These are phyloP conservation scores for Sinopyrophorus schimmeli DNA, from an alignment of 2,888 invertebrate genomes.

Conservation along the genomic window DNA sequence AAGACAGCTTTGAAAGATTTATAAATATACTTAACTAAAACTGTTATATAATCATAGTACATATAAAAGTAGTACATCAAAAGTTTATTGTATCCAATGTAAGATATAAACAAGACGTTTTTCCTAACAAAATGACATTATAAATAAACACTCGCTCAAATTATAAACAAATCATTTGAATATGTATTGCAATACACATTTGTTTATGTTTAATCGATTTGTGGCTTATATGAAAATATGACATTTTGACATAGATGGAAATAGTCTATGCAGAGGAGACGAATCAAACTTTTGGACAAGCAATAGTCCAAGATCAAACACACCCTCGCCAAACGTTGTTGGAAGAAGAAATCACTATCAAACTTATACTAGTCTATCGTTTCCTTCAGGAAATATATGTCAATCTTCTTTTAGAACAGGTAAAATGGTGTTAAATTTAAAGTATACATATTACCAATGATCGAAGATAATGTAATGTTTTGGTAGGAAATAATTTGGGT, in stretches of 20 bases:
- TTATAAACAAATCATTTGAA: slow-evolving; percentile 29
- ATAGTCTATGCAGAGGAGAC: slow-evolving; percentile 36
- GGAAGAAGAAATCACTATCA: slow-evolving; percentile 43
- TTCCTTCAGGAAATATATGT: slow-evolving; percentile 34
- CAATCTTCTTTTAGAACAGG: slow-evolving; percentile 37
- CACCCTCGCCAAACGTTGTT: slow-evolving; percentile 47
- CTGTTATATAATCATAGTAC: too few species aligned
- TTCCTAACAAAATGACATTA: slow-evolving; percentile 32
- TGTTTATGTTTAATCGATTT: slow-evolving; percentile 8
- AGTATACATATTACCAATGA: slow-evolving; percentile 1
- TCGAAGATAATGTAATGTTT: not conserved
- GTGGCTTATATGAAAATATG: not conserved
- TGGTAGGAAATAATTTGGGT: slow-evolving; percentile 30
- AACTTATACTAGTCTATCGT: slow-evolving; percentile 40
- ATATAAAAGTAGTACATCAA: slow-evolving; percentile 1
- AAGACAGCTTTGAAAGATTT: too few species aligned
- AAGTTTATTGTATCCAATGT: slow-evolving; percentile 18
- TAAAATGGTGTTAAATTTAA: too few species aligned
- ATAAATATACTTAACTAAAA: too few species aligned
- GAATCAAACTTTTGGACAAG: slow-evolving; percentile 53
- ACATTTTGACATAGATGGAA: slow-evolving; percentile 30
- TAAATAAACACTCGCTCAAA: slow-evolving; percentile 36
- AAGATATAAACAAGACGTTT: slow-evolving; percentile 21
- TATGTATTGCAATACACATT: slow-evolving; percentile 16
- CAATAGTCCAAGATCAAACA: slow-evolving; percentile 50